Evolutionary conservation across 2,888 invertebrate genomes (phyloP), one percentile per base, ranked within the genome.

Genomic region (Euproctis similis): DNA sequence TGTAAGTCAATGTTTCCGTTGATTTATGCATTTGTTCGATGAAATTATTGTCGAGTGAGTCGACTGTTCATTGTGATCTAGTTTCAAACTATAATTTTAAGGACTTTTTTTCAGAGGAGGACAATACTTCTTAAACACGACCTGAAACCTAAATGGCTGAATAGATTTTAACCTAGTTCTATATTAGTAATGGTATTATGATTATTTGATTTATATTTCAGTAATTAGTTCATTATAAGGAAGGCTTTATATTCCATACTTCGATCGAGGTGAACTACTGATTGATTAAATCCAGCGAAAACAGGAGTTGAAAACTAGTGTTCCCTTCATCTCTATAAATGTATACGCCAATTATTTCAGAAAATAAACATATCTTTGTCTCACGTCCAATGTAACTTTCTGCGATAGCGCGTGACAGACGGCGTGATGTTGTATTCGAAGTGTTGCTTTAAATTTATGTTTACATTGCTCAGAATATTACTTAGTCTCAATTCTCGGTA

Each of bases 21-120:
- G 80, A 82, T 81, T 81, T 80, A 82, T 78, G 74, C 63, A 68
- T 74, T 67, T 57, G 71, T 81, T 77, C 78, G 68, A 81, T 82
- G 77, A 81, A n/a, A 71, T 80, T 80, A 81, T 81, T 69, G 66
- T 54, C 46, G 46, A 51, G 60, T 64, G 53, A 64, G 74, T 70
- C 75, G 69, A 62, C 67, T 63, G 56, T 57, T 66, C 59, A 54
- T n/a, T n/a, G n/a, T n/a, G n/a, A n/a, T n/a, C n/a, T n/a, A n/a
- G n/a, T n/a, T n/a, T n/a, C n/a, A n/a, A n/a, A n/a, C n/a, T n/a
- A n/a, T n/a, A n/a, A n/a, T n/a, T n/a, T n/a, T n/a, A n/a, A n/a
- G n/a, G n/a, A n/a, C n/a, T n/a, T n/a, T n/a, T n/a, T n/a, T n/a
- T n/a, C n/a, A n/a, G n/a, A n/a, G n/a, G n/a, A n/a, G n/a, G n/a